Conservation (phyloP, 1,140 invertebrate species). For the Luehdorfia chinensis region DNA sequence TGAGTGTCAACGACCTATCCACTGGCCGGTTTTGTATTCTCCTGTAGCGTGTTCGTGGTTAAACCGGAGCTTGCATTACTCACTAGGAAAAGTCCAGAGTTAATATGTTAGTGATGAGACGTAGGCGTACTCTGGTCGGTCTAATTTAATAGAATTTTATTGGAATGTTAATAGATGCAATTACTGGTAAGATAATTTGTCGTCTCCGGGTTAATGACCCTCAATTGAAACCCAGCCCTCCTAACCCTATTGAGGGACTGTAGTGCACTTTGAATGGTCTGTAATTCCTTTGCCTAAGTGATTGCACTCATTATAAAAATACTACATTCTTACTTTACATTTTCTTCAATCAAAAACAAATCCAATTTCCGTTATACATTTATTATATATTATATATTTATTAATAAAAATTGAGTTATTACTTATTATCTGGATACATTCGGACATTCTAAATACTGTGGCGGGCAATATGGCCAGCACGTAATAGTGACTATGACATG, state of each 20-base stretch:
- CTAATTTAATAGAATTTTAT: conserved; percentile 10
- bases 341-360: no score
- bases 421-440: no score
- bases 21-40: conserved; percentile 16
- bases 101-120: not conserved
- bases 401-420: no score
- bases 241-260: not conserved
- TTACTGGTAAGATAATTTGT: conserved; percentile 12
- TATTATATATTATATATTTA: no score
- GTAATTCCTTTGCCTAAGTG: no score
- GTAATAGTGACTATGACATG: no score
- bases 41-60: not conserved
- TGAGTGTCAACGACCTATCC: conserved; percentile 19
- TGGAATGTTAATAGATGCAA: conserved; percentile 13
- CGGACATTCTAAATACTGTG: no score
- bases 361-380: no score
- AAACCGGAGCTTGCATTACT: not conserved
- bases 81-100: not conserved
- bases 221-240: conserved; percentile 11
- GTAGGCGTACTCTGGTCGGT: not conserved
- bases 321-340: no score
- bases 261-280: no score
- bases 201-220: conserved; percentile 2
- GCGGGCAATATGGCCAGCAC: no score
- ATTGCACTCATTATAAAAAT: no score